Evolutionary conservation across 1,140 invertebrate genomes (phyloP).

Genomic region (Asobara japonica): DNA sequence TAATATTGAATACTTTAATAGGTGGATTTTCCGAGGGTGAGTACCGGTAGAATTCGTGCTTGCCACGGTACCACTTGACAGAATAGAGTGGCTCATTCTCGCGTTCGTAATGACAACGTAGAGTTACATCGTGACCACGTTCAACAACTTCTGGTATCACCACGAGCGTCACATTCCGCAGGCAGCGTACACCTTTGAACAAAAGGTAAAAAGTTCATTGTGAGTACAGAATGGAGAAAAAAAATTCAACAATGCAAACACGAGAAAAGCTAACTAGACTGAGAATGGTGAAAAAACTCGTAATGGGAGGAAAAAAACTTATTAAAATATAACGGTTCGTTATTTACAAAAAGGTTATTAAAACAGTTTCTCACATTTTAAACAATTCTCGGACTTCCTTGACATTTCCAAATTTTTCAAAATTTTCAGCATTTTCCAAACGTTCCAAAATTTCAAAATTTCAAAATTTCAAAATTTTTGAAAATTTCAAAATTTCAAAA

Average conservation of each 20-base stretch:
- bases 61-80: constrained; percentile 85
- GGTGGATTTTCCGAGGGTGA: constrained; percentile 74
- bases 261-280: no score
- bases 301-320: no score
- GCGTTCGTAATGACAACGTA: constrained; percentile 79
- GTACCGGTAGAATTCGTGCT: constrained; percentile 77
- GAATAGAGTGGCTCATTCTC: constrained; percentile 77
- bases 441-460: no score
- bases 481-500: no score
- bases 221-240: not conserved
- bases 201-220: not conserved
- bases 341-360: no score
- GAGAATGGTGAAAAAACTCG: no score
- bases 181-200: constrained; percentile 53
- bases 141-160: constrained; percentile 72
- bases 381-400: no score
- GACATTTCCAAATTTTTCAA: no score
- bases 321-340: no score
- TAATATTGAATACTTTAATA: constrained; percentile 76
- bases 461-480: no score
- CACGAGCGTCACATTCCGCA: constrained; percentile 66
- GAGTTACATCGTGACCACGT: constrained; percentile 71
- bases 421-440: no score
- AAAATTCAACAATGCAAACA: not conserved
- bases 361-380: no score